Evolutionary conservation across 92 coral and sea anemone genomes (phyloP).

Genomic region (Porites evermanni): DNA sequence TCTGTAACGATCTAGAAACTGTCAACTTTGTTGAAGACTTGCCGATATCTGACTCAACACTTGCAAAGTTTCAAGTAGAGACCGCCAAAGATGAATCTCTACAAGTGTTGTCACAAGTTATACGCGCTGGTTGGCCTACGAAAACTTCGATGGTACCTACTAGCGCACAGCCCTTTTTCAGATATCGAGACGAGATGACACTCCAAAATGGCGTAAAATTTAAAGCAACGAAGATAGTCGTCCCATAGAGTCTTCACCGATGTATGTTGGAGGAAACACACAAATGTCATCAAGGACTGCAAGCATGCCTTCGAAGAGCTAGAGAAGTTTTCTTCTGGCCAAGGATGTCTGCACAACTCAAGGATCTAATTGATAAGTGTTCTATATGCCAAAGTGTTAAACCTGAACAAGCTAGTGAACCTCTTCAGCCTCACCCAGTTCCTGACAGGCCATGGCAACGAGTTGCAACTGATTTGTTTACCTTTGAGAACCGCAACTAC

Average conservation of each 20-base stretch:
- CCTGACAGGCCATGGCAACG: too few species aligned
- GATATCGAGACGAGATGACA: constrained; percentile 28
- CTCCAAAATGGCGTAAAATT: constrained; percentile 42
- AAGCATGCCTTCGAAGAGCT: too few species aligned
- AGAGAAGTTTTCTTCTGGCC: too few species aligned
- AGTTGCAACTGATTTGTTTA: too few species aligned
- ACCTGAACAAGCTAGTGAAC: too few species aligned
- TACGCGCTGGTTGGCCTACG: constrained; percentile 40
- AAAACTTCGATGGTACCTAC: constrained; percentile 31
- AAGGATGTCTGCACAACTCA: too few species aligned
- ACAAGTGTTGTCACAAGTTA: constrained; percentile 36
- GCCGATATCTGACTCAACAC: constrained; percentile 45
- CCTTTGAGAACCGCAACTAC: too few species aligned
- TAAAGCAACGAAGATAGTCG: constrained; percentile 38
- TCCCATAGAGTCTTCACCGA: constrained; percentile 38
- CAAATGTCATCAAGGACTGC: too few species aligned
- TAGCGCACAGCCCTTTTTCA: constrained; percentile 41
- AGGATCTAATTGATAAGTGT: too few species aligned
- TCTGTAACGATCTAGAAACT: constrained; percentile 33
- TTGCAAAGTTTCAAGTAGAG: constrained; percentile 34
- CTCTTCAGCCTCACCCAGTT: too few species aligned
- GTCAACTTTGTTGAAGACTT: constrained; percentile 34
- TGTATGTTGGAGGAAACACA: background rate
- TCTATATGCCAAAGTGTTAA: too few species aligned
- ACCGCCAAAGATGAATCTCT: background rate